Conservation (phyloP, 1,140 invertebrate species). For the Diorhabda sublineata region DNA sequence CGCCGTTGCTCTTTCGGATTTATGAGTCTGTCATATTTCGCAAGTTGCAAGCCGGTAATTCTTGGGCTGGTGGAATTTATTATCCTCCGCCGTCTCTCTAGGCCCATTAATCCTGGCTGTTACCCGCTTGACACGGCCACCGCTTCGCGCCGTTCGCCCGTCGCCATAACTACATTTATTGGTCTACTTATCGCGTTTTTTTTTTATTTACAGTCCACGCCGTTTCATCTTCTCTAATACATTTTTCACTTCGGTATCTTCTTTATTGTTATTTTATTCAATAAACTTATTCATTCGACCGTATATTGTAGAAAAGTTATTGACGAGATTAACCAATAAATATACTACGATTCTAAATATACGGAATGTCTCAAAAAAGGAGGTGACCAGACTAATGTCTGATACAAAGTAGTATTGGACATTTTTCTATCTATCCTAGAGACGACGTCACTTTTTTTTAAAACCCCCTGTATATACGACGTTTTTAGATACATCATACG, state of each 20-base stretch:
- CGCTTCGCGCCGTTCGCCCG: slow-evolving; percentile 23
- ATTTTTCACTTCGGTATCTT: slow-evolving; percentile 14
- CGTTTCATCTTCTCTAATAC: slow-evolving; percentile 8
- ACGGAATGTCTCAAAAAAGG: too few species aligned
- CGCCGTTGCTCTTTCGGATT: slow-evolving; percentile 38
- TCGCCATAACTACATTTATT: slow-evolving; percentile 20
- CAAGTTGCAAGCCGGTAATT: slow-evolving; percentile 48
- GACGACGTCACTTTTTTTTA: too few species aligned
- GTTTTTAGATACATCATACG: too few species aligned
- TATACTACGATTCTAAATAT: too few species aligned
- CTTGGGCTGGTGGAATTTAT: slow-evolving; percentile 45
- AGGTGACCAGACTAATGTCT: too few species aligned
- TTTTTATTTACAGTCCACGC: slow-evolving; percentile 11
- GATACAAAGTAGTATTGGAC: too few species aligned
- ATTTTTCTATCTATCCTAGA: too few species aligned
- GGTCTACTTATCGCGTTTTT: slow-evolving; percentile 10
- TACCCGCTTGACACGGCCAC: slow-evolving; percentile 30
- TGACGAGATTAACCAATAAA: too few species aligned
- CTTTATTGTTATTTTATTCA: neutral
- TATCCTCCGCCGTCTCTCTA: slow-evolving; percentile 39
- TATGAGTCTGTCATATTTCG: slow-evolving; percentile 48
- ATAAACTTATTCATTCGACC: neutral
- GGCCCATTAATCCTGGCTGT: slow-evolving; percentile 44
- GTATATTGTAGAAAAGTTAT: too few species aligned
- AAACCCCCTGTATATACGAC: too few species aligned